Evolutionary conservation across 2,888 invertebrate genomes (phyloP).

Genomic region (Acanthoscelides obtectus): DNA sequence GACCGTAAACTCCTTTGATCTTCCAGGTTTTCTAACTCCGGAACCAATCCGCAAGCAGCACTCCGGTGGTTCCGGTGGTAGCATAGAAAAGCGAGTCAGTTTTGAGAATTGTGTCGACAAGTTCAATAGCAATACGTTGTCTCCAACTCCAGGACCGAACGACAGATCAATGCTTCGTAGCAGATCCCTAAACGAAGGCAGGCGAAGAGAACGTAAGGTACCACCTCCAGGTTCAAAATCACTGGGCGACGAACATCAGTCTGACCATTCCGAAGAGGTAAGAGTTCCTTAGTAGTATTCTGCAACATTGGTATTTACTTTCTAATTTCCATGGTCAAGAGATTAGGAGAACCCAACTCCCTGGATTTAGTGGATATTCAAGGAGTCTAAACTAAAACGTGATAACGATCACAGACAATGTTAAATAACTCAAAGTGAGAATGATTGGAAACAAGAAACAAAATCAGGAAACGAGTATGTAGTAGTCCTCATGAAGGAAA

Average conservation of each 20-base stretch:
- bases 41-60: slow-evolving; percentile 15
- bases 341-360: no score
- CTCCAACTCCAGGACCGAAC: background rate
- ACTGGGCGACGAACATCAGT: background rate
- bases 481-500: no score
- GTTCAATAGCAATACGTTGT: background rate
- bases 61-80: background rate
- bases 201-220: background rate
- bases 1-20: no score
- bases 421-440: no score
- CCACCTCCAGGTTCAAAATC: background rate
- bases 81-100: slow-evolving; percentile 33
- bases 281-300: no score
- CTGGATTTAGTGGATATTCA: no score
- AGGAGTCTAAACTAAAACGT: no score
- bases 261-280: background rate
- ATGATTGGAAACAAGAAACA: no score
- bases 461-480: no score
- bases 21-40: slow-evolving; percentile 17
- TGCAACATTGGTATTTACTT: no score
- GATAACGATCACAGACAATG: no score
- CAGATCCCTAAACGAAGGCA: background rate
- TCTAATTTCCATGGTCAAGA: no score
- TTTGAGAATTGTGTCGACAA: slow-evolving; percentile 28
- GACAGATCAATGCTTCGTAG: slow-evolving; percentile 5